Evolutionary conservation across 2,888 invertebrate genomes (phyloP).

Genomic region (Epistrophella euchroma): DNA sequence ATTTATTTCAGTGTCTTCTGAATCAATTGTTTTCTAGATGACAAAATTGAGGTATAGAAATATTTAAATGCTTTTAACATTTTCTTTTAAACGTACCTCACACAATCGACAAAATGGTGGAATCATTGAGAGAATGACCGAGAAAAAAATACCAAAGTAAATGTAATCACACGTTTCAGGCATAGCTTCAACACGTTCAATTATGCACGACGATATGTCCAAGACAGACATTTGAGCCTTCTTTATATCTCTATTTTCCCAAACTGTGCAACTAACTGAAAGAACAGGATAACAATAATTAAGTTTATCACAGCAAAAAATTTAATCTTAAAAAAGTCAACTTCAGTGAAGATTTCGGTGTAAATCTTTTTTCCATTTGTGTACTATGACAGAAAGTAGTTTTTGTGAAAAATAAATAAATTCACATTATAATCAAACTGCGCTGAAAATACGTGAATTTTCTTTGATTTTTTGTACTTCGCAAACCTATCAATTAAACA

Average conservation of each 20-base stretch:
- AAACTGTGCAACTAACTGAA: slow-evolving; percentile 96
- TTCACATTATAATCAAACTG: no score
- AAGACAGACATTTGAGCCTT: slow-evolving; percentile 97
- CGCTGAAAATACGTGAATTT: no score
- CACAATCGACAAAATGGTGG: slow-evolving; percentile 85
- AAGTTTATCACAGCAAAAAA: no score
- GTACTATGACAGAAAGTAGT: no score
- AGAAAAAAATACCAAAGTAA: slow-evolving; percentile 87
- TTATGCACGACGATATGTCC: slow-evolving; percentile 97
- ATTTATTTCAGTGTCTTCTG: slow-evolving; percentile 81
- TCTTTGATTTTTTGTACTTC: no score
- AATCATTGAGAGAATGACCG: slow-evolving; percentile 86
- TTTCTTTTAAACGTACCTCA: slow-evolving; percentile 79
- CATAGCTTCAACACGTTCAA: slow-evolving; percentile 94
- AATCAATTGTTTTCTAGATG: slow-evolving; percentile 81
- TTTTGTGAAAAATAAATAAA: no score
- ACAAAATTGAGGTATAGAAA: slow-evolving; percentile 1
- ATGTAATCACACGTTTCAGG: slow-evolving; percentile 92
- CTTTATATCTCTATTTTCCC: slow-evolving; percentile 95
- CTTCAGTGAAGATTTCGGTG: no score
- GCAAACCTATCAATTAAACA: no score
- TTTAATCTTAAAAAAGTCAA: background rate
- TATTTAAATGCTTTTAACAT: background rate
- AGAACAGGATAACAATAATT: background rate
- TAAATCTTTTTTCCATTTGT: no score